phyloP scores from a whole-genome alignment of 1,140 invertebrate genomes.

The Diorhabda elongata region DNA sequence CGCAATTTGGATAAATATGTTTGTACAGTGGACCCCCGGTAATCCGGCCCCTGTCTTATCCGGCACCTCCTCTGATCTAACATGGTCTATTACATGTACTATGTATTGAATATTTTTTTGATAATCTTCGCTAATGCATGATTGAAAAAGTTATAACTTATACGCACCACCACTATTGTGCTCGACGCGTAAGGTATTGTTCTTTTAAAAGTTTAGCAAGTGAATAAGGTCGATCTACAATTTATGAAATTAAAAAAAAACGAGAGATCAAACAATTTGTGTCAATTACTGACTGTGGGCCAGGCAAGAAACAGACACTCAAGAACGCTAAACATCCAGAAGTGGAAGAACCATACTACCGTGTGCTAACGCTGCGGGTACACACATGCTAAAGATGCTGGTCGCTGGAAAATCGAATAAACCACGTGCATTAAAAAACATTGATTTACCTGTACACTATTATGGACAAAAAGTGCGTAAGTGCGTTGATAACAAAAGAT shows the following conservation, averaged over 20 bases:
- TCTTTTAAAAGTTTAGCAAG: neutral
- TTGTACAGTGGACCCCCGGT: constrained; percentile 7
- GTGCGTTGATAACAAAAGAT: constrained; percentile 43
- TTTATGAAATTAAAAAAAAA: no score
- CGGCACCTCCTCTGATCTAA: neutral
- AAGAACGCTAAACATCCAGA: constrained; percentile 41
- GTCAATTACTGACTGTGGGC: constrained; percentile 34
- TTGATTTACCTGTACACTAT: constrained; percentile 26
- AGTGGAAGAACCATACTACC: constrained; percentile 43
- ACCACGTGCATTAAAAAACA: constrained; percentile 42
- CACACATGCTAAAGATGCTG: constrained; percentile 41
- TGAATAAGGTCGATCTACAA: no score
- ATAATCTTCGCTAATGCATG: no score
- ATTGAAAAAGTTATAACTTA: no score
- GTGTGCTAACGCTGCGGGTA: constrained; percentile 40
- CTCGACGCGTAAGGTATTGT: neutral
- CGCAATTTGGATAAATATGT: no score
- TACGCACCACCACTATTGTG: constrained; percentile 33
- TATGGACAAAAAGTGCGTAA: constrained; percentile 34
- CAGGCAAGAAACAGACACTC: constrained; percentile 39
- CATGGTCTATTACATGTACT: neutral
- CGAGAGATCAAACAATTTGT: no score
- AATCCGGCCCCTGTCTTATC: constrained; percentile 2
- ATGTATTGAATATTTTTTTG: no score
- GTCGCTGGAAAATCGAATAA: constrained; percentile 46